Percentiles rank a stretch among this genome's conserved stretches.
These are phyloP conservation scores for Phyllotreta cruciferae DNA, from an alignment of 2,888 invertebrate genomes.

Conservation along the genomic window DNA sequence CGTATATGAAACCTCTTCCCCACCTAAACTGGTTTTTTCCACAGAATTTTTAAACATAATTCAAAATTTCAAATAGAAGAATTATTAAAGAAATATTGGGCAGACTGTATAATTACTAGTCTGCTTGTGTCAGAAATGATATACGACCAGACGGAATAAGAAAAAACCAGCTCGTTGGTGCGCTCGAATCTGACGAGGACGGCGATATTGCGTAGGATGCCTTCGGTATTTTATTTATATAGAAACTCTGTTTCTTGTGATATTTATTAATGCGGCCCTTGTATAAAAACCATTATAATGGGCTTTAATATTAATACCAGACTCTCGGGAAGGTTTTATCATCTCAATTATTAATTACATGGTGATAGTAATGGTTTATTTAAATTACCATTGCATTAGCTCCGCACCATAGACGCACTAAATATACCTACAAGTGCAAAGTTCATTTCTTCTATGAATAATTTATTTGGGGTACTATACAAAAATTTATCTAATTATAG, in stretches of 20 bases:
- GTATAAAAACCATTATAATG: slow-evolving; percentile 49
- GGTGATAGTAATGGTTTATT: slow-evolving; percentile 38
- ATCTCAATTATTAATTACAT: slow-evolving; percentile 42
- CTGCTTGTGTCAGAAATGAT: slow-evolving; percentile 56
- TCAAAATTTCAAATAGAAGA: slow-evolving; percentile 57
- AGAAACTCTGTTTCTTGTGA: slow-evolving; percentile 54
- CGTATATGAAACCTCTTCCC: slow-evolving; percentile 34
- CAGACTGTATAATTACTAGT: slow-evolving; percentile 56
- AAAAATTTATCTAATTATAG: background rate
- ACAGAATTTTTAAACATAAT: slow-evolving; percentile 51
- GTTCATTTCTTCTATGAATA: background rate
- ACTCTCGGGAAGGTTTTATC: slow-evolving; percentile 40
- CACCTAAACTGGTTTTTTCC: slow-evolving; percentile 44
- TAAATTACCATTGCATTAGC: slow-evolving; percentile 32
- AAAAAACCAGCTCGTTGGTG: slow-evolving; percentile 21
- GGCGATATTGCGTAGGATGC: slow-evolving; percentile 47
- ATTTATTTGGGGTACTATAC: background rate
- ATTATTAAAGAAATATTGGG: slow-evolving; percentile 55
- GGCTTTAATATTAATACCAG: slow-evolving; percentile 43
- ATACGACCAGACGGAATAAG: slow-evolving; percentile 48
- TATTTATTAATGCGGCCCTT: slow-evolving; percentile 51
- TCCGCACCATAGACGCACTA: slow-evolving; percentile 15
- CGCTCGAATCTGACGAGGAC: slow-evolving; percentile 30
- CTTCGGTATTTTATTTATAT: slow-evolving; percentile 55
- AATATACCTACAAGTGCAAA: slow-evolving; percentile 12